phyloP scores from a whole-genome alignment of 92 coral and sea anemone genomes.

The Epizoanthus rinbou region DNA sequence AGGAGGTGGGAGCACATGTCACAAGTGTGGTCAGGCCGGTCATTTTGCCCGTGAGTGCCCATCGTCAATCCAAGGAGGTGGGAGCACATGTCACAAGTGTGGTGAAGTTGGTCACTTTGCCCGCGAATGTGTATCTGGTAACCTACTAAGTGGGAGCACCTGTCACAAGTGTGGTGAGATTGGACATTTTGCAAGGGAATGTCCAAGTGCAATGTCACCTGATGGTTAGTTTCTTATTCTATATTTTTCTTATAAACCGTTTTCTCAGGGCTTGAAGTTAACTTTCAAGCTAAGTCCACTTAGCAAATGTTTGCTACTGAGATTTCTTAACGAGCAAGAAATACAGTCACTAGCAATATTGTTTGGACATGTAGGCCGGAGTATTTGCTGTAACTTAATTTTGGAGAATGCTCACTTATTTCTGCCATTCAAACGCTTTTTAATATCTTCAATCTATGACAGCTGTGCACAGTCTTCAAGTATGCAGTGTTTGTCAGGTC shows the following conservation, averaged over 20 bases:
- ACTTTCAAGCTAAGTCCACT: too few relatives aligned
- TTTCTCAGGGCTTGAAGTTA: neutral
- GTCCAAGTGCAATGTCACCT: constrained; percentile 52
- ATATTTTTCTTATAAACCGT: neutral
- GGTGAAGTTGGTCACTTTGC: constrained; percentile 81
- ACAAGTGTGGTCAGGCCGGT: constrained; percentile 65
- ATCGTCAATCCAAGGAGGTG: constrained; percentile 25
- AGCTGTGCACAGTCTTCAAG: too few relatives aligned
- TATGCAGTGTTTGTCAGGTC: too few relatives aligned
- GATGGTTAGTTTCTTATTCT: neutral
- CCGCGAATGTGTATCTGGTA: constrained; percentile 55
- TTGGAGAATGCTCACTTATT: too few relatives aligned
- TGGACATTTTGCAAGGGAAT: constrained; percentile 91
- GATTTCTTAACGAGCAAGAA: too few relatives aligned
- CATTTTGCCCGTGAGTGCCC: constrained; percentile 64
- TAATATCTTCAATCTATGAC: too few relatives aligned
- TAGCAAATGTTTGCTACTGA: too few relatives aligned
- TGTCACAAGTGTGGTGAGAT: neutral
- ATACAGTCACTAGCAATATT: too few relatives aligned
- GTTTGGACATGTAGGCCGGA: too few relatives aligned
- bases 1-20: constrained; percentile 14
- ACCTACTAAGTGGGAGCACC: constrained; percentile 35
- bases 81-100: constrained; percentile 48
- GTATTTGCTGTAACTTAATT: too few relatives aligned
- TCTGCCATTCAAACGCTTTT: too few relatives aligned